Percentiles rank a stretch among this genome's conserved stretches.
These are phyloP conservation scores for Myrmecobius fasciatus DNA, from an alignment of 2,113 vertebrate genomes.

Conservation along the genomic window DNA sequence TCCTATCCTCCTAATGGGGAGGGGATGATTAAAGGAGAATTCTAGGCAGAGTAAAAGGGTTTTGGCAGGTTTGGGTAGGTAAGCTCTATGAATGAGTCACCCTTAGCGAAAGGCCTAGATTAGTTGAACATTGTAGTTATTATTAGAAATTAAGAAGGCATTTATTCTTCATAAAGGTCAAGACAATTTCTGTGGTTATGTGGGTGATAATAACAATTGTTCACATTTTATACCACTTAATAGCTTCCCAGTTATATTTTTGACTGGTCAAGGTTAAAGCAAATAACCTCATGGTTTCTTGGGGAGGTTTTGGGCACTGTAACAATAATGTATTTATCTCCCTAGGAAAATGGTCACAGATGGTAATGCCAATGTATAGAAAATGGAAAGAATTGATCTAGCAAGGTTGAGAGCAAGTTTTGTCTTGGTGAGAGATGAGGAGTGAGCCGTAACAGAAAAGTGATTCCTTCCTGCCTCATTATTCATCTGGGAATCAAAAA, in stretches of 20 bases:
- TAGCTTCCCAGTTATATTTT: background rate
- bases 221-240: background rate
- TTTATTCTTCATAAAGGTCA: background rate
- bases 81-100: background rate
- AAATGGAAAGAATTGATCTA: background rate
- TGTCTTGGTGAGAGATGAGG: background rate
- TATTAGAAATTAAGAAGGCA: background rate
- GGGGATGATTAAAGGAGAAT: background rate
- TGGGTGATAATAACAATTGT: background rate
- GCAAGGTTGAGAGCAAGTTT: background rate
- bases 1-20: background rate
- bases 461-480: background rate
- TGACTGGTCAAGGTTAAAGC: background rate
- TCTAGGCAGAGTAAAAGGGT: background rate
- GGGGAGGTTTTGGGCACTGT: background rate
- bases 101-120: background rate
- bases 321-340: background rate
- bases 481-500: background rate
- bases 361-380: background rate
- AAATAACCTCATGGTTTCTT: background rate
- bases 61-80: background rate
- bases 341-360: background rate
- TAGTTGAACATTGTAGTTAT: background rate
- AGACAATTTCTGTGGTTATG: background rate
- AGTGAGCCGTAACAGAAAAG: background rate